Evolutionary conservation across 2,113 vertebrate genomes (phyloP).

Genomic region (Camelus bactrianus): DNA sequence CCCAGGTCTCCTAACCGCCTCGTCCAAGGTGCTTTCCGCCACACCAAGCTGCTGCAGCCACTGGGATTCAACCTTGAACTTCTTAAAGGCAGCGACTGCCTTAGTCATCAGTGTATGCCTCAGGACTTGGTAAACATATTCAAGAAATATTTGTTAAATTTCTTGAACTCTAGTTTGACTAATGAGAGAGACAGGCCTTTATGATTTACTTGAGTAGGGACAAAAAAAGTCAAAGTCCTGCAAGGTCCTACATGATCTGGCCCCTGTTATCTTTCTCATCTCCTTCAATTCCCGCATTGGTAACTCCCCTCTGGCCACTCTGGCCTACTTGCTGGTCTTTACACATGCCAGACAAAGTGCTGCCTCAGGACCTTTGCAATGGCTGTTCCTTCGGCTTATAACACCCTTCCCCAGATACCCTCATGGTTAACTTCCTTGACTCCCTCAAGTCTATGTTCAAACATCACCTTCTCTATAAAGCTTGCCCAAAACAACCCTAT

Average conservation of each 20-base stretch:
- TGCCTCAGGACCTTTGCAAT: neutral
- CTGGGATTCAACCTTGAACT: neutral
- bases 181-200: slow-evolving; percentile 1
- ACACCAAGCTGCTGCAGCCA: neutral
- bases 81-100: neutral
- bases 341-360: neutral
- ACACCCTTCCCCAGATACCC: neutral
- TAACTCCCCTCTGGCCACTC: neutral
- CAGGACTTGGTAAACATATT: neutral
- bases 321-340: neutral
- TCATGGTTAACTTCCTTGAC: neutral
- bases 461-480: neutral
- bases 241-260: neutral
- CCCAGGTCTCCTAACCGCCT: neutral
- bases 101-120: neutral
- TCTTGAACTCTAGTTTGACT: slow-evolving; percentile 12
- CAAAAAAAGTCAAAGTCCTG: neutral
- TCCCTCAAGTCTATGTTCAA: neutral
- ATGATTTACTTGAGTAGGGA: neutral
- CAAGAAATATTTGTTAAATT: neutral
- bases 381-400: neutral
- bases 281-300: neutral
- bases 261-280: neutral
- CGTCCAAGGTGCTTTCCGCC: neutral
- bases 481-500: neutral